Percentiles rank a stretch among this genome's conserved stretches.
Evolutionary conservation across 2,113 vertebrate genomes (phyloP).

Genomic region (Drymodes brunneopygia): DNA sequence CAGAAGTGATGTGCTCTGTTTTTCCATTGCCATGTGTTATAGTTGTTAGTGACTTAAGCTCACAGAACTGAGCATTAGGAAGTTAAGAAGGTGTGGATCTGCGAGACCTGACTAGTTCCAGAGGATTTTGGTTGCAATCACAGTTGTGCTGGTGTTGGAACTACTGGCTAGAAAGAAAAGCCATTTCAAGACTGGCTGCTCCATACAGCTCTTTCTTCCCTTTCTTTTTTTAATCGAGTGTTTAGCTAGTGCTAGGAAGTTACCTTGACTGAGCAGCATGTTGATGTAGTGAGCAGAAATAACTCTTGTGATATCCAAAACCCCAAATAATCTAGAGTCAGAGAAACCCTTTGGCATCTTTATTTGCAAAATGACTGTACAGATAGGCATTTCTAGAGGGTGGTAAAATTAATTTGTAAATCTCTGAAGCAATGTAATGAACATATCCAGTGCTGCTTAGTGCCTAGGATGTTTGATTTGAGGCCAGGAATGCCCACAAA

Average conservation of each 20-base stretch:
- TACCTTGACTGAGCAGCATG: neutral
- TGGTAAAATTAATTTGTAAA: neutral
- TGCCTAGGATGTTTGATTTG: slow-evolving; percentile 12
- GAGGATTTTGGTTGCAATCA: neutral
- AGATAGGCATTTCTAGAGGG: neutral
- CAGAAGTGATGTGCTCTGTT: neutral
- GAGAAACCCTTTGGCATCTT: neutral
- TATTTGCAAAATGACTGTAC: neutral
- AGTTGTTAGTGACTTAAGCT: neutral
- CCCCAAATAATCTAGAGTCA: neutral
- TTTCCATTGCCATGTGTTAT: neutral
- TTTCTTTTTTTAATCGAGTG: neutral
- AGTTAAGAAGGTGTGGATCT: neutral
- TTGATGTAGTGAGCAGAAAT: neutral
- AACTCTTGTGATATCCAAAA: neutral
- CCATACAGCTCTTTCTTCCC: neutral
- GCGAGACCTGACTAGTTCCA: accelerated
- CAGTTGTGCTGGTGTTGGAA: neutral
- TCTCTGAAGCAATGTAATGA: neutral
- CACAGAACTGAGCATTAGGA: neutral
- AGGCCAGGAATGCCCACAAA: slow-evolving; percentile 21
- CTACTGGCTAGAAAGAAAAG: neutral
- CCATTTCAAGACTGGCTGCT: neutral
- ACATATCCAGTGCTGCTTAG: neutral
- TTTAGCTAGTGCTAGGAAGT: neutral